phyloP scores from a whole-genome alignment of 2,888 invertebrate species.

The Prosopocoilus inquinatus region DNA sequence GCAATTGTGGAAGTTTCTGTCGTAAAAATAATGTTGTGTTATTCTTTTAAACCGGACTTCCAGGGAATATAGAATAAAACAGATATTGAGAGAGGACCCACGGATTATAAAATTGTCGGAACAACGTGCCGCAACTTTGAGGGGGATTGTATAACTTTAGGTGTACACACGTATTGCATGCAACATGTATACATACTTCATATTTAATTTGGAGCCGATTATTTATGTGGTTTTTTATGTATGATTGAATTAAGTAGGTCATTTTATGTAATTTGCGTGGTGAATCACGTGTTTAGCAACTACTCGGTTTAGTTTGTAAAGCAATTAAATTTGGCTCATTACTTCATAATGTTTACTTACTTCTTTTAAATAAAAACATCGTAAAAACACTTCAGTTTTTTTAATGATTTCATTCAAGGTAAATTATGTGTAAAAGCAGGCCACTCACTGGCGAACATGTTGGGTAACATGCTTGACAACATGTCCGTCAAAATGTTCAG shows the following conservation, averaged over 20 bases:
- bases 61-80: background rate
- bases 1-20: conserved; percentile 5
- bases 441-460: no score
- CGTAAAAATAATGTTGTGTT: conserved; percentile 1
- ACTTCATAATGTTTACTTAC: no score
- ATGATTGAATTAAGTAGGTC: conserved; percentile 6
- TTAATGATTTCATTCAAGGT: no score
- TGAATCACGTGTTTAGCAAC: conserved; percentile 6
- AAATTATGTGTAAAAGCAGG: no score
- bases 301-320: no score
- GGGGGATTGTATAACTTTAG: background rate
- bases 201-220: background rate
- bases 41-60: conserved; percentile 4
- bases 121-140: background rate
- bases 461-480: no score
- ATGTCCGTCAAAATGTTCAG: no score
- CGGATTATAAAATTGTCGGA: background rate
- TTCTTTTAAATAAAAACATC: no score
- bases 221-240: background rate
- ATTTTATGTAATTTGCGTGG: conserved; percentile 11
- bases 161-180: no score
- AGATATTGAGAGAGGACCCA: background rate
- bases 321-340: no score
- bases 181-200: no score
- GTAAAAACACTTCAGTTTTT: no score